phyloP scores from a whole-genome alignment of 2,797 vertebrate species.

The Cynodonichthys magdalenae region DNA sequence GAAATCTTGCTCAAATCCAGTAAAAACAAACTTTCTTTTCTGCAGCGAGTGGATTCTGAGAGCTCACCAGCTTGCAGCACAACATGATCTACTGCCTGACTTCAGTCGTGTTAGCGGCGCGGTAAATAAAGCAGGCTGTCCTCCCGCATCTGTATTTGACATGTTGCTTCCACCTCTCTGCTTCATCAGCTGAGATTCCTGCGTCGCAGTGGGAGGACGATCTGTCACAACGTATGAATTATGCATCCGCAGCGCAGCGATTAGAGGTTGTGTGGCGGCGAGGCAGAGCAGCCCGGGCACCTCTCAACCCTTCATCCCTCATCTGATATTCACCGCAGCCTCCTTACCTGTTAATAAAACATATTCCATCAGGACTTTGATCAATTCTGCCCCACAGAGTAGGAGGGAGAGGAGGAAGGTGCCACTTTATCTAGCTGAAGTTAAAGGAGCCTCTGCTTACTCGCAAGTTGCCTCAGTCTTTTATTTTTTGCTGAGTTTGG shows the following conservation, averaged over 20 bases:
- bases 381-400: constrained; percentile 49
- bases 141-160: constrained; percentile 38
- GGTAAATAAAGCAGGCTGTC: constrained; percentile 28
- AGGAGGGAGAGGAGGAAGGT: constrained; percentile 2
- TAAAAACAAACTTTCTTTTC: constrained; percentile 26
- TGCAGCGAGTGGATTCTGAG: constrained; percentile 21
- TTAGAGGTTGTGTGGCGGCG: constrained; percentile 58
- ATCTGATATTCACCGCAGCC: constrained; percentile 66
- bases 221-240: constrained; percentile 74
- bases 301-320: constrained; percentile 66
- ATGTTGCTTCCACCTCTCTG: constrained; percentile 33
- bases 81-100: constrained; percentile 18
- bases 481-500: constrained; percentile 5
- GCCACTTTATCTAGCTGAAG: constrained; percentile 22
- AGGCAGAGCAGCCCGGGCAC: constrained; percentile 56
- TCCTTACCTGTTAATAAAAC: constrained; percentile 79
- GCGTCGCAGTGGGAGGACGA: constrained; percentile 45
- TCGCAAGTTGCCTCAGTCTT: constrained; percentile 9
- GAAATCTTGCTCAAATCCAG: constrained; percentile 3
- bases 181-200: constrained; percentile 47
- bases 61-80: constrained; percentile 12
- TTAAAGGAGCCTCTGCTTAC: background rate
- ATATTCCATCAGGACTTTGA: constrained; percentile 75
- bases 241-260: constrained; percentile 64
- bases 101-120: constrained; percentile 30